Evolutionary conservation across 1,140 invertebrate species (phyloP), one percentile per base, ranked within the genome.

Genomic region (Drosophila nikananu): DNA sequence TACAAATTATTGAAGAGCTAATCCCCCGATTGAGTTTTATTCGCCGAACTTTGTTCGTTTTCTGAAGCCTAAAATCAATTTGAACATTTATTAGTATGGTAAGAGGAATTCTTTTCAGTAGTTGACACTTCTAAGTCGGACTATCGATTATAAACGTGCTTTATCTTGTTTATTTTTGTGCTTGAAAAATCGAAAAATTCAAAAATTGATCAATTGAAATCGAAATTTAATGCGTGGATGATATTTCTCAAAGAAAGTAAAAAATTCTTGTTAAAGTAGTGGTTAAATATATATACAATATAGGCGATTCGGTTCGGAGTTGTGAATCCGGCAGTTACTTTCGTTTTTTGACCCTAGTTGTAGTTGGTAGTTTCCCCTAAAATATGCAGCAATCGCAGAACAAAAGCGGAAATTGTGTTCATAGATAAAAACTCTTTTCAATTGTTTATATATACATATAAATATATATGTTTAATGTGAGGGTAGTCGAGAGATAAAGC

Each of bases 161-260:
- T 25, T 49, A 71, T 30, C 67, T 41, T 41, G n/a, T 73, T 39
- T 59, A 39, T 73, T 60, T 73, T 60, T 73, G 37, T 73, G 67
- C 70, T 73, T 73, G 10, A 30, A 57, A 61, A 48, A 72, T 70
- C 51, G 64, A 72, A 72, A 32, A 32, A 32, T 30, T 10, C 10
- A 30, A 48, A 61, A 46, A 72, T 58, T 35, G 64, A 72, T 70
- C 10, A 32, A 3, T 35, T 13, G 13, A 44, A 46, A 48, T 73
- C 55, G 67, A 73, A 73, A 73, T 49, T 66, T 72, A 60, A 72
- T 48, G 55, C 70, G 17, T 80, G 77, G 62, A 77, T 30, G 54
- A 77, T 30, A 77, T 87, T 87, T 87, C 84, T 87, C 60, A 78
- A 89, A 87, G 83, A 89, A 87, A 87, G 64, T 83, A 89, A 83